Evolutionary conservation across 1,140 invertebrate genomes (phyloP), one percentile per base, ranked within the genome.

Genomic region (Drosophila pruinosa): DNA sequence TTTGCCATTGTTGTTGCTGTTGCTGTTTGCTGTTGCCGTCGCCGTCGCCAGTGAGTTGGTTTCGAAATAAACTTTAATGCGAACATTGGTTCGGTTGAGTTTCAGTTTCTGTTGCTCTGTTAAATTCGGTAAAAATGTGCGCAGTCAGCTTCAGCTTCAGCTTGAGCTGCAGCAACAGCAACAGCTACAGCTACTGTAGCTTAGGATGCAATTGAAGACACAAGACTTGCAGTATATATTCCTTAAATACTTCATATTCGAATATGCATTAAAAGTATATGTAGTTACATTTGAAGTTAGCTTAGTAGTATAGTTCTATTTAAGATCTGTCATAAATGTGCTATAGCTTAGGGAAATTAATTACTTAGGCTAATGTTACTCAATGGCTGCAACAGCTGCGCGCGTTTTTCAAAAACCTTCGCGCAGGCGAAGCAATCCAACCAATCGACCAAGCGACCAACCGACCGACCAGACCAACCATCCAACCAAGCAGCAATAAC

Each of bases 51-150:
- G 53, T 68, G 76, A 73, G 75, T 86, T 72, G 62, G 80, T 86
- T 80, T 80, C 81, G 77, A 85, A 85, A 85, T 85, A 85, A 85
- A 81, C 81, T 85, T 85, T 85, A 85, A 85, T 86, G 81, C 73
- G 81, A 85, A 75, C 77, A 86, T 85, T 86, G 61, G 73, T 81
- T 85, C 57, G 69, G 57, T 77, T 81, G 68, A 75, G 64, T 71
- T 78, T 80, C 80, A 62, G 79, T 83, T 83, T 83, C 80, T 85
- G 82, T 72, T 86, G 77, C 81, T 85, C 81, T 85, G 81, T 86
- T 85, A 85, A 85, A 86, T 85, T 86, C 62, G 67, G 63, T 50
- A 61, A 63, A 80, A 81, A 80, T 80, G 64, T 85, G 80, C 80
- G 80, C 80, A 80, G 76, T 76, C 81, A 85, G 81, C 82, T 85